Evolutionary conservation across 2,888 invertebrate species (phyloP), one percentile per base, ranked within the genome.

Genomic region (Odontocerum albicorne): DNA sequence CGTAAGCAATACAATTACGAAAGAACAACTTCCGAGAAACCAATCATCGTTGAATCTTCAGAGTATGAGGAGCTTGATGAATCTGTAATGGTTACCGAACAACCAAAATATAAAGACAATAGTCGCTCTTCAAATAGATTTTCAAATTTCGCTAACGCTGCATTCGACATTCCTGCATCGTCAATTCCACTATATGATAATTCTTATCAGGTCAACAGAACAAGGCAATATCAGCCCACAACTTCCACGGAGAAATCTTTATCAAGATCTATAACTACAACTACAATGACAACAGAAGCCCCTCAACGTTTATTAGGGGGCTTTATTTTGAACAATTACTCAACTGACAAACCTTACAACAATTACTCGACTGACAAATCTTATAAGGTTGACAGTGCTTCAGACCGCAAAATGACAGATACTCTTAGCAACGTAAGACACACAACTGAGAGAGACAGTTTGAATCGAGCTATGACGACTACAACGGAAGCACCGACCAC

Each of bases 401-500:
- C 46, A 7, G 53, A 53, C 16, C 21, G 12, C 15, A 15, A 42
- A 17, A 31, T 36, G 12, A 21, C 42, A 22, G 27, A 22, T 12
- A 38, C 27, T 33, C 50, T 36, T 33, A 39, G 75, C 74, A 40
- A 74, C 72, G 70, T 69, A 31, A 36, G 53, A 53, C 55, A 73
- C 67, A 74, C 60, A 47, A 55, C 53, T 31, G 57, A 74, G 54
- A 71, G 31, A 55, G 45, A 53, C 50, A 22, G 36, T 50, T 42
- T 33, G 16, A n/a, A 49, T 70, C 72, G 62, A 7, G 8, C 40
- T 19, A n/a, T 33, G 19, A 4, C 21, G 13, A 69, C 72, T 63
- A 72, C 74, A 68, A 76, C 76, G 64, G 77, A 73, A 64, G 67
- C 73, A 67, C 70, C 78, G 72, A 63, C 66, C 62, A 75, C 77